Evolutionary conservation across 1,140 invertebrate genomes (phyloP).

Genomic region (Temnothorax curvispinosus): DNA sequence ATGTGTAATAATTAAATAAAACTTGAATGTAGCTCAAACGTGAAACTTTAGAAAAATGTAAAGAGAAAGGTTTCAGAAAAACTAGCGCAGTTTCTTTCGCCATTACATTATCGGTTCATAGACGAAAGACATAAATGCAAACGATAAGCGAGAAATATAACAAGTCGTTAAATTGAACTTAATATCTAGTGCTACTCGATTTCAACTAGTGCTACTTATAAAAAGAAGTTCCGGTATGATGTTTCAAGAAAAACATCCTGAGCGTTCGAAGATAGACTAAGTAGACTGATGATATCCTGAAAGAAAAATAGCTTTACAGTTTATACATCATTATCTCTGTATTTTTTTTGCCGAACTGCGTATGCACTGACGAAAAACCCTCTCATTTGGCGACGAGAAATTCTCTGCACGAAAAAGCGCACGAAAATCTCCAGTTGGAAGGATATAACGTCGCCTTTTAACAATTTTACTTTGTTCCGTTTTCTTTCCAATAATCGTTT

Average conservation of each 20-base stretch:
- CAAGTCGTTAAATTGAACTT: not conserved
- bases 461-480: not conserved
- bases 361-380: not conserved
- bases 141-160: not conserved
- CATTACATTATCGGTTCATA: not conserved
- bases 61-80: not conserved
- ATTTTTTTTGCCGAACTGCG: not conserved
- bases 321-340: not conserved
- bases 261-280: not conserved
- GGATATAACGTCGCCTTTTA: not conserved
- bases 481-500: not conserved
- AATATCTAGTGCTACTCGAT: not conserved
- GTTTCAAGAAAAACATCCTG: slow-evolving; percentile 8
- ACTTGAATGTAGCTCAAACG: not conserved
- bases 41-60: not conserved
- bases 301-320: not conserved
- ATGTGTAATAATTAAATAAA: not conserved
- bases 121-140: not conserved
- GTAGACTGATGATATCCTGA: not conserved
- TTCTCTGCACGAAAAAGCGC: not conserved
- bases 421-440: not conserved
- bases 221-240: not conserved
- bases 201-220: not conserved
- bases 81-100: not conserved
- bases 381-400: not conserved